Conservation (phyloP, 64 coral and sea anemone species). For the Catalaphyllia jardinei region DNA sequence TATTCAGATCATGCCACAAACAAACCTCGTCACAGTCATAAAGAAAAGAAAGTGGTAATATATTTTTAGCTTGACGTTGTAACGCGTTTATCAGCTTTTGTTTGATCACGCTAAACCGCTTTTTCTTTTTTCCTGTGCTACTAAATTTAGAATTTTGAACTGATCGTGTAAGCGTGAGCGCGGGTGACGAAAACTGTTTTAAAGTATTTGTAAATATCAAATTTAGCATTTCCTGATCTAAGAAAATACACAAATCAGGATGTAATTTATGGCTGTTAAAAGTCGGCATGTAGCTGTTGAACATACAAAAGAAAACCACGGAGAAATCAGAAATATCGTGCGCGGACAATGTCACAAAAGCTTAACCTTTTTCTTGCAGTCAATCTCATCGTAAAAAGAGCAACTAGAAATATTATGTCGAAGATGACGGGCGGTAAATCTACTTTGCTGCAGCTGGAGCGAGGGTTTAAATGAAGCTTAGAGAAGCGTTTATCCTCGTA, state of each 20-base stretch:
- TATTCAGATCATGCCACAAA: neutral
- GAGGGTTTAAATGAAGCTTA: neutral
- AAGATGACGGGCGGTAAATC: neutral
- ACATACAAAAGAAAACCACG: neutral
- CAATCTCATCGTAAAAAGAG: neutral
- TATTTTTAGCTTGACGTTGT: neutral
- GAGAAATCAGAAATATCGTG: neutral
- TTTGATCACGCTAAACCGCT: neutral
- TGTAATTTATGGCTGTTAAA: neutral
- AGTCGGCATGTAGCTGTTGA: neutral
- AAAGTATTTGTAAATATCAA: conserved; percentile 37
- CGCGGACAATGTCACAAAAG: no score
- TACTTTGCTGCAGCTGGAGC: conserved; percentile 1
- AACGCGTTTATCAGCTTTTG: neutral
- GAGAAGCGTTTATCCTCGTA: conserved; percentile 10
- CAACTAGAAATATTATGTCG: neutral
- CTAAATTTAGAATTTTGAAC: neutral
- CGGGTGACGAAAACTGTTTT: neutral
- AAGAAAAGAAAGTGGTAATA: neutral
- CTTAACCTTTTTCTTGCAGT: neutral
- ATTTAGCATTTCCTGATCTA: conserved; percentile 34
- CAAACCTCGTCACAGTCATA: neutral
- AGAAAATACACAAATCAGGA: conserved; percentile 23
- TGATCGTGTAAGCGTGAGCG: neutral
- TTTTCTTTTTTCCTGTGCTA: neutral